Evolutionary conservation across 2,113 vertebrate genomes (phyloP), one percentile per base, ranked within the genome.

Genomic region (Limanda limanda): DNA sequence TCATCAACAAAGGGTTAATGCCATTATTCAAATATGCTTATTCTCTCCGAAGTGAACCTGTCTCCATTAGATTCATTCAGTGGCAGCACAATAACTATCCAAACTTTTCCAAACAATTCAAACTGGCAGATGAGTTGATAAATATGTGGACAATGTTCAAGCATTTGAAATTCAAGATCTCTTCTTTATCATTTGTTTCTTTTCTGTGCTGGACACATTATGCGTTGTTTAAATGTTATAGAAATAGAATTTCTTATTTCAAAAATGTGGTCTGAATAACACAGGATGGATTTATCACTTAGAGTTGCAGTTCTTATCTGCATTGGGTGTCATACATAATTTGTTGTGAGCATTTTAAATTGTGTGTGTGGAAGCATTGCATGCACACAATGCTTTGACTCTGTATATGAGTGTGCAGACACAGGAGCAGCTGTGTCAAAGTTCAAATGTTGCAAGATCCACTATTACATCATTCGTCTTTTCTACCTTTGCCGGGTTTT

Each of bases 171-270:
- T 75, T 15, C 37, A 52, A 70, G 75, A 54, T 74, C 35, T 48
- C 2, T 45, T 71, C 21, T 47, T 21, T 27, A 25, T 57, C 1
- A 15, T 21, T 58, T 17, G 23, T 72, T 67, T 59, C 56, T 37
- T 74, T 20, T 59, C 71, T 88, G 88, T 92, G 88, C 91, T 84
- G 91, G 91, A 85, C 89, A 92, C 91, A 76, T 69, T 13, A 23
- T 84, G 68, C 35, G 71, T 85, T 72, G 24, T 45, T 54, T 80
- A 18, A 37, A 59, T 82, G 52, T 78, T 55, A 59, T 4, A 37
- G 31, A n/a, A n/a, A n/a, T 35, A 47, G 9, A 0, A 1, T 37
- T 58, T 15, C 21, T 71, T 69, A 2, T 31, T 40, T 73, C 25
- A 68, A 45, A 73, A 78, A 60, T 64, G 20, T n/a, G 60, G 47